Evolutionary conservation across 2,888 invertebrate genomes (phyloP).

Genomic region (Cremastobaeus sp.): DNA sequence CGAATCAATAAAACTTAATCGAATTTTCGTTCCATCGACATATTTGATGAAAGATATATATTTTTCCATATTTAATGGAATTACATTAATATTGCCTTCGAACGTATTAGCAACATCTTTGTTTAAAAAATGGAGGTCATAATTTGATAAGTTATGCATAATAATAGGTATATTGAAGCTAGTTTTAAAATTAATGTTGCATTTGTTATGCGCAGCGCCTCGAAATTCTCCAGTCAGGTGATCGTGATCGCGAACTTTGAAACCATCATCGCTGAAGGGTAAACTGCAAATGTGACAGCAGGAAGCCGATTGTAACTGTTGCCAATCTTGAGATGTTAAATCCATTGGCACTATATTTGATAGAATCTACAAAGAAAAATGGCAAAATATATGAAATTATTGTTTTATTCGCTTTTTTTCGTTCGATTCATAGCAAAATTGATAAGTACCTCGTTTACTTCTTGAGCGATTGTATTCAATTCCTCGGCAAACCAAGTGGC

Average conservation of each 20-base stretch:
- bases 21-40: constrained; percentile 25
- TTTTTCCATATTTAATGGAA: constrained; percentile 69
- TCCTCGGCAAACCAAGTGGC: constrained; percentile 7
- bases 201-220: constrained; percentile 53
- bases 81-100: constrained; percentile 62
- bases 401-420: background rate
- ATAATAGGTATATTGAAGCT: constrained; percentile 56
- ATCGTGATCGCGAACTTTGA: constrained; percentile 13
- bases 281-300: constrained; percentile 19
- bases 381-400: background rate
- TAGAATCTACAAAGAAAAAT: background rate
- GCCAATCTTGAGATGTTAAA: constrained; percentile 9
- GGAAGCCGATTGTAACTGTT: background rate
- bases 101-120: constrained; percentile 33
- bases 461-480: constrained; percentile 4
- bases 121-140: constrained; percentile 54
- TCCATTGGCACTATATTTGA: constrained; percentile 3
- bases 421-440: background rate
- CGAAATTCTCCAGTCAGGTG: constrained; percentile 41
- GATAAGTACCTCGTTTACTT: constrained; percentile 16
- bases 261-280: constrained; percentile 7
- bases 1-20: constrained; percentile 39
- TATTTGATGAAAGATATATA: constrained; percentile 62
- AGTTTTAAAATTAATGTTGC: constrained; percentile 57
- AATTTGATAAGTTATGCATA: constrained; percentile 63